Base-by-base conservation (phyloP, 2,113 vertebrate species). In the Melospiza georgiana region DNA sequence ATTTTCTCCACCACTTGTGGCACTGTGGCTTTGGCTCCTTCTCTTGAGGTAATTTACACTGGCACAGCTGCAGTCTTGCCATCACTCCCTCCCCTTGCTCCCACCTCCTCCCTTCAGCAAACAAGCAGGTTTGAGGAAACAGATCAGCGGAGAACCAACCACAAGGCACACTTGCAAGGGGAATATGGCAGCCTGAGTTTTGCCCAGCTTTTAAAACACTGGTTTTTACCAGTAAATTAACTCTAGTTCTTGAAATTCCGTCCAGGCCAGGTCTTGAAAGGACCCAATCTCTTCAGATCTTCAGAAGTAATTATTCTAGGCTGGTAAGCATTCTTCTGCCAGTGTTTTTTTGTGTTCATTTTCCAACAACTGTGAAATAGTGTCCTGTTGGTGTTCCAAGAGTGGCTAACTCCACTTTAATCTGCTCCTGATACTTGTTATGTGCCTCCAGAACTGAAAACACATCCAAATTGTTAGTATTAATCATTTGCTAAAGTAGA, bases 91-190 rank as follows among this genome's bases (percentile, higher is more conserved):
- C 15, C 12, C 4, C 27, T 91, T 75, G 31, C 8, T 35, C 14
- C 48, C 5, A 7, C 18, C 48, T 28, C 24, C 35, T 69, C 21
- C 33, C 11, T 49, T 37, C 24, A 61, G 39, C 10, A 44, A 57
- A n/a, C 11, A 33, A 66, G 27, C 1, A 24, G 12, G 25, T n/a
- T 6, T 51, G 57, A 62, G 20, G 18, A 66, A 91, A 78, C 3
- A 39, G 6, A 74, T 43, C 41, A 58, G 5, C 1, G 23, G 31
- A 68, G 31, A 65, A 12, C 6, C 59, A 91, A n/a, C 5, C 35
- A 48, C 23, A 52, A 30, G 33, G 15, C 24, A 55, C 2, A 68
- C 10, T 1, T 14, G 4, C 4, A 4, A 2, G 39, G 11, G 11
- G 11, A 48, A 52, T 39, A 48, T 12, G 18, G 6, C 13, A 48